phyloP scores from a whole-genome alignment of 1,140 invertebrate species.

The Grapholita molesta region DNA sequence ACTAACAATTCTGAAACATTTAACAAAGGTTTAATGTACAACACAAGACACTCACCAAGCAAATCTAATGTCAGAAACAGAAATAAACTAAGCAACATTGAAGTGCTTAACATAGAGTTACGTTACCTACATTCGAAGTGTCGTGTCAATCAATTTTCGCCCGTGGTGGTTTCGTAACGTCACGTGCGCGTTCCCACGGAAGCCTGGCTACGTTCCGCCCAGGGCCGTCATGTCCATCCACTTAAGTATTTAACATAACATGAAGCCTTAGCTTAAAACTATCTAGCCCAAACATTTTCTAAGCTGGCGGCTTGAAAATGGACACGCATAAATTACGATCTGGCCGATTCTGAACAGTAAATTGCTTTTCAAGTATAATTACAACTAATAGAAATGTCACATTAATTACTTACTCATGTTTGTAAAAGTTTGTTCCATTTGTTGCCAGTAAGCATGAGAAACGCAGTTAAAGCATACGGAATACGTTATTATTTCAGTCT shows the following conservation, averaged over 20 bases:
- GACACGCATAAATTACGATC: slow-evolving; percentile 61
- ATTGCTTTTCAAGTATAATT: slow-evolving; percentile 31
- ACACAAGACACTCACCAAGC: not conserved
- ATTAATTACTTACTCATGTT: too few species aligned
- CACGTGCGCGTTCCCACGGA: slow-evolving; percentile 72
- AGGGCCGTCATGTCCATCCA: slow-evolving; percentile 70
- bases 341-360: slow-evolving; percentile 39
- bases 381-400: slow-evolving; percentile 34
- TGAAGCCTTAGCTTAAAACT: slow-evolving; percentile 69
- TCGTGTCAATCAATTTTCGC: slow-evolving; percentile 73
- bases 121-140: slow-evolving; percentile 25
- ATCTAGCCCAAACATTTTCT: slow-evolving; percentile 69
- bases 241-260: slow-evolving; percentile 75
- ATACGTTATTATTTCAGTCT: not conserved
- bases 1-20: too few species aligned
- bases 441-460: not conserved
- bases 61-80: not conserved
- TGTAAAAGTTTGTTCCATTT: slow-evolving; percentile 19
- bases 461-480: not conserved
- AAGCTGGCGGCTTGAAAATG: slow-evolving; percentile 60
- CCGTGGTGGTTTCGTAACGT: slow-evolving; percentile 68
- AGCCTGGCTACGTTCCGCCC: slow-evolving; percentile 62
- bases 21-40: too few species aligned
- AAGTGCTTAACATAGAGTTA: not conserved
- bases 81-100: not conserved